Percentiles rank a stretch among this genome's conserved stretches.
phyloP scores from a whole-genome alignment of 2,888 invertebrate genomes.

The Andrena bucephala region DNA sequence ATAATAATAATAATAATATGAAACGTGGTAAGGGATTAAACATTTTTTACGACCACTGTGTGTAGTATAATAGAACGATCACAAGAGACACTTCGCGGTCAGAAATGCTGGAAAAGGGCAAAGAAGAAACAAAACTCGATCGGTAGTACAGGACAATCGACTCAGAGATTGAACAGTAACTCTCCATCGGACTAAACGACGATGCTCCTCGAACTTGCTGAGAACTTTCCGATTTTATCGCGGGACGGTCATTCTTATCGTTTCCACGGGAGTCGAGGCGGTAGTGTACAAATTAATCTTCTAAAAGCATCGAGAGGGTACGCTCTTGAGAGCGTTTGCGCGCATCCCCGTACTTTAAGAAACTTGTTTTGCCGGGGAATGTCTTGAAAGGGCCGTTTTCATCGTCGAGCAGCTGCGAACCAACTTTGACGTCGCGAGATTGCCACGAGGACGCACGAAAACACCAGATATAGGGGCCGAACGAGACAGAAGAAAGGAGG shows the following conservation, averaged over 20 bases:
- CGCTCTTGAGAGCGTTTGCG: constrained; percentile 30
- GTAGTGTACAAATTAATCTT: constrained; percentile 68
- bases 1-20: no score
- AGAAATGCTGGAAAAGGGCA: background rate
- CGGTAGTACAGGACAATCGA: constrained; percentile 14
- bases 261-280: constrained; percentile 26
- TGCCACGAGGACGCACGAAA: constrained; percentile 35
- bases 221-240: constrained; percentile 36
- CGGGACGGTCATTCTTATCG: constrained; percentile 50
- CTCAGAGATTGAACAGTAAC: constrained; percentile 22
- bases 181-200: constrained; percentile 7
- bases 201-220: background rate
- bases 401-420: constrained; percentile 45
- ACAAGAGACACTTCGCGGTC: background rate
- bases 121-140: background rate
- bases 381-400: constrained; percentile 59
- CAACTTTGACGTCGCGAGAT: constrained; percentile 60
- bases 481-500: constrained; percentile 7
- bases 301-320: constrained; percentile 67
- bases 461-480: constrained; percentile 14
- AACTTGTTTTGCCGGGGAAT: constrained; percentile 56
- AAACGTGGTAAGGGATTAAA: no score
- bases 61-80: background rate
- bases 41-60: background rate
- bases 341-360: constrained; percentile 53